Conservation (phyloP, 1,140 invertebrate species). For the Ips nitidus region DNA sequence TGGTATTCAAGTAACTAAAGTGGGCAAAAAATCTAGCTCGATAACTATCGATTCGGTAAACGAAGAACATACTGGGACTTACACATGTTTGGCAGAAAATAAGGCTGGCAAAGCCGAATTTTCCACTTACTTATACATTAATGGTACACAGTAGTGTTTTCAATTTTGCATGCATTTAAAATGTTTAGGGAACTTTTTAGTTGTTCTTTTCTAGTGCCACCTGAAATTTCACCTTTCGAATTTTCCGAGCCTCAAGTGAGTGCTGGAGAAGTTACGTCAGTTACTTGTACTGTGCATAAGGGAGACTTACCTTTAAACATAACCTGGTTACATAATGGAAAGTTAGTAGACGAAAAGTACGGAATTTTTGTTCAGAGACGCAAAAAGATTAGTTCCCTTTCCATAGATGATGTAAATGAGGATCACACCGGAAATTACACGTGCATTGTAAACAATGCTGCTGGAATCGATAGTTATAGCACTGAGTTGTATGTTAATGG, state of each 20-base stretch:
- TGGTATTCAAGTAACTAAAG: constrained; percentile 53
- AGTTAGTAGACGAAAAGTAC: constrained; percentile 42
- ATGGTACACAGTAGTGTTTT: constrained; percentile 59
- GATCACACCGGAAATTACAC: constrained; percentile 66
- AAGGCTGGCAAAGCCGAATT: constrained; percentile 61
- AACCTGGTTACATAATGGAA: constrained; percentile 62
- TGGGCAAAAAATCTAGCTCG: constrained; percentile 64
- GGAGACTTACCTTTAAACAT: constrained; percentile 67
- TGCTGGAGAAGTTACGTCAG: constrained; percentile 63
- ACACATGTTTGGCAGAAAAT: constrained; percentile 72
- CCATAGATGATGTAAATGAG: constrained; percentile 61
- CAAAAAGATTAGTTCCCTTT: constrained; percentile 51
- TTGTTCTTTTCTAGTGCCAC: constrained; percentile 55
- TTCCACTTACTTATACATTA: constrained; percentile 63
- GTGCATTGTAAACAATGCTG: constrained; percentile 63
- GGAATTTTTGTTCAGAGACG: constrained; percentile 43
- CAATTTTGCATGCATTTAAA: constrained; percentile 48
- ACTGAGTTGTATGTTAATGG: constrained; percentile 67
- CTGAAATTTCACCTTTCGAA: constrained; percentile 62
- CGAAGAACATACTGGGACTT: constrained; percentile 74
- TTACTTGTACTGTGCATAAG: constrained; percentile 64
- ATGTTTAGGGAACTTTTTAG: constrained; percentile 52
- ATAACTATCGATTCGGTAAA: constrained; percentile 74
- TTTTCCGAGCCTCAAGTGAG: constrained; percentile 64
- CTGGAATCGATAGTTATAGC: constrained; percentile 61